Percentiles rank a stretch among this genome's conserved stretches.
These are phyloP conservation scores for Macaca fascicularis DNA, from an alignment of 2,113 vertebrate genomes.

Conservation along the genomic window DNA sequence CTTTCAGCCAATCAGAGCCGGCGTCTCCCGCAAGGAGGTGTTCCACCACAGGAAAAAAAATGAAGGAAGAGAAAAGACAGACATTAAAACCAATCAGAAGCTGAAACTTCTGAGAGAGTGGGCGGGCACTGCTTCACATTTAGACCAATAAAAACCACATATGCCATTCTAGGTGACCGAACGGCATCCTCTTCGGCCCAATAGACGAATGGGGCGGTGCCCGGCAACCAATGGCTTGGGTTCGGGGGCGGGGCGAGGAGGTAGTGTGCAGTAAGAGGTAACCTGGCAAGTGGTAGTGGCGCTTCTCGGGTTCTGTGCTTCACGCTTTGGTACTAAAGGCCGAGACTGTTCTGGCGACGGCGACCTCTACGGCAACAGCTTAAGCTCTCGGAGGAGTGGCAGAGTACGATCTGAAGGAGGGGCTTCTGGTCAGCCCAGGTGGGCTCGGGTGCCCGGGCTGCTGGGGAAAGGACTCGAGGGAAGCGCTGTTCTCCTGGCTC, in stretches of 20 bases:
- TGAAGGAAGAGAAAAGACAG: constrained; percentile 50
- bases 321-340: constrained; percentile 41
- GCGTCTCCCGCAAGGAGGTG: background rate
- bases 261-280: constrained; percentile 56
- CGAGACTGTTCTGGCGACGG: background rate
- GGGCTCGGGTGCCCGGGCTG: constrained; percentile 27
- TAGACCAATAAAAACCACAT: constrained; percentile 55
- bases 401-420: background rate
- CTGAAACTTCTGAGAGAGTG: constrained; percentile 5
- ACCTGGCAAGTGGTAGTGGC: constrained; percentile 35
- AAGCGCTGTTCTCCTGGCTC: background rate
- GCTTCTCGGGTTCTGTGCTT: background rate
- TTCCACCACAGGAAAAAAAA: background rate
- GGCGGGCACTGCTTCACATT: constrained; percentile 46
- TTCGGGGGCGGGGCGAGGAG: constrained; percentile 67
- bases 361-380: background rate
- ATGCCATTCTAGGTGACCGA: constrained; percentile 46
- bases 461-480: background rate
- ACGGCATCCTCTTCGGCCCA: constrained; percentile 52
- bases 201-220: constrained; percentile 63
- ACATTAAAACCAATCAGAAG: constrained; percentile 54
- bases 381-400: constrained; percentile 18
- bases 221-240: constrained; percentile 66
- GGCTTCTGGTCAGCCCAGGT: constrained; percentile 60
- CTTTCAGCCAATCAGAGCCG: constrained; percentile 41